Evolutionary conservation across 2,797 vertebrate species (phyloP).

Genomic region (Ceryle rudis): DNA sequence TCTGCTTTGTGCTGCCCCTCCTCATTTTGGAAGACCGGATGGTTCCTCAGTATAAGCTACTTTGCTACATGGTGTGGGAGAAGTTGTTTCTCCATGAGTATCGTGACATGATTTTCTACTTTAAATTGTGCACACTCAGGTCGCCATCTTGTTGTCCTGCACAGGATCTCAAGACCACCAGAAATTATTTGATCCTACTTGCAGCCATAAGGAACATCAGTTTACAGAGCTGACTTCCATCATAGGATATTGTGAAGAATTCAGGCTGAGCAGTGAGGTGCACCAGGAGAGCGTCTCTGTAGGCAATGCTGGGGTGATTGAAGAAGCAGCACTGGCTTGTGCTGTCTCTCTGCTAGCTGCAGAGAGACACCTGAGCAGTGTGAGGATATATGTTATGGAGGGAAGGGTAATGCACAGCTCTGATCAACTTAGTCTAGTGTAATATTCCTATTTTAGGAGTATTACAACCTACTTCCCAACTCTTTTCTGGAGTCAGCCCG

Average conservation of each 20-base stretch:
- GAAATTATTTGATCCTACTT: not conserved
- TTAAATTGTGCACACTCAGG: not conserved
- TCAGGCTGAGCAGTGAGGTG: not conserved
- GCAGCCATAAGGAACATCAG: not conserved
- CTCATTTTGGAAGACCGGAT: not conserved
- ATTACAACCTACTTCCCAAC: not conserved
- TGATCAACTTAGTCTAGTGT: not conserved
- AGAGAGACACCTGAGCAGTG: not conserved
- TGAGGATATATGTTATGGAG: fast-evolving
- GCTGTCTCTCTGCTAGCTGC: not conserved
- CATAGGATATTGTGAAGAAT: not conserved
- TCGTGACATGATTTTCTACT: fast-evolving
- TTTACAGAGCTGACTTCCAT: not conserved
- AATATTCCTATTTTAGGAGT: not conserved
- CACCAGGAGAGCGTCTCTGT: not conserved
- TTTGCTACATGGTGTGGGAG: not conserved
- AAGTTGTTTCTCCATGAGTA: not conserved
- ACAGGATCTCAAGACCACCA: not conserved
- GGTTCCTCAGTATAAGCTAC: not conserved
- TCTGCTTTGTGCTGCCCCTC: not conserved
- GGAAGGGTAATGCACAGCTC: not conserved
- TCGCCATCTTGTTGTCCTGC: not conserved
- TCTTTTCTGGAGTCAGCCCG: not conserved
- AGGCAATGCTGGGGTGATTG: fast-evolving
- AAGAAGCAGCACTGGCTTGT: not conserved